Evolutionary conservation across 2,797 vertebrate genomes (phyloP).

Genomic region (Cichlasoma orientale): DNA sequence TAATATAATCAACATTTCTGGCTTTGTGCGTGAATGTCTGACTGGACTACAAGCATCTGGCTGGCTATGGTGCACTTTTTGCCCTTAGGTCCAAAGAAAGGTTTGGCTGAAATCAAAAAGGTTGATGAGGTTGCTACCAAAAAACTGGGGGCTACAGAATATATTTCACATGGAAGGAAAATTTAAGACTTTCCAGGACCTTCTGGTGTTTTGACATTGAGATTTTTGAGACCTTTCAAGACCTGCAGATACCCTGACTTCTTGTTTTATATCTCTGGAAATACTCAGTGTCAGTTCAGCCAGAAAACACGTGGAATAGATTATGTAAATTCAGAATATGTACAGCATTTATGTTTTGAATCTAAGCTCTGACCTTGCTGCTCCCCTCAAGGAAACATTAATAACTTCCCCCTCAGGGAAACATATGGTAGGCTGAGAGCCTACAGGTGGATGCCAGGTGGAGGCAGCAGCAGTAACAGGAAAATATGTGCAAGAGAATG

Average conservation of each 20-base stretch:
- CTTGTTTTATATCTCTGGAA: not conserved
- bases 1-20: not conserved
- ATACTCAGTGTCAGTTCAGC: not conserved
- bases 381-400: constrained; percentile 4
- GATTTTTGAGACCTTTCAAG: not conserved
- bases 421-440: not conserved
- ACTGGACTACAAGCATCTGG: not conserved
- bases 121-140: not conserved
- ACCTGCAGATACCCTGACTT: not conserved
- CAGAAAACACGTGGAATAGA: not conserved
- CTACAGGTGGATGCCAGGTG: constrained; percentile 18
- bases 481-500: not conserved
- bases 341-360: constrained; percentile 15
- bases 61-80: not conserved
- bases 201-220: not conserved
- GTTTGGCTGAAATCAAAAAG: not conserved
- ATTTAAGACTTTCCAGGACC: not conserved
- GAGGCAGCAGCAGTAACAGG: not conserved
- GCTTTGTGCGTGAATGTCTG: not conserved
- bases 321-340: constrained; percentile 15
- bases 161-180: not conserved
- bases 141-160: not conserved
- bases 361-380: not conserved
- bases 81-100: not conserved
- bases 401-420: not conserved